These are phyloP conservation scores for Papilio protenor DNA, from an alignment of 2,888 invertebrate species.

Conservation along the genomic window DNA sequence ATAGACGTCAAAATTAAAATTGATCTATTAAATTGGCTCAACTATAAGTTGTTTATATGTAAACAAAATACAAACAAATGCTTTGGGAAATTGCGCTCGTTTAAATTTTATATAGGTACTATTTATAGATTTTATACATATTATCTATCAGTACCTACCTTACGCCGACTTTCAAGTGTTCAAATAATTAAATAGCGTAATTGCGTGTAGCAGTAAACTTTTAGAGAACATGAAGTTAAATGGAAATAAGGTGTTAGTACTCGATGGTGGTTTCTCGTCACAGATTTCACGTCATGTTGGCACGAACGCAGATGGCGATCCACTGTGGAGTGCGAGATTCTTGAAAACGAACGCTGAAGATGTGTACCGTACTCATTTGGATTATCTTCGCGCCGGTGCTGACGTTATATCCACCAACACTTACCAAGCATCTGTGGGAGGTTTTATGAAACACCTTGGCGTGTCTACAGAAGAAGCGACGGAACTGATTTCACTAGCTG, in stretches of 20 bases:
- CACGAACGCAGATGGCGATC: slow-evolving; percentile 90
- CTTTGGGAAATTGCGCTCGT: not conserved
- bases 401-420: slow-evolving; percentile 94
- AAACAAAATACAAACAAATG: not conserved
- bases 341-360: slow-evolving; percentile 90
- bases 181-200: not conserved
- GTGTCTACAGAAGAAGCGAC: slow-evolving; percentile 87
- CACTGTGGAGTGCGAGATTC: slow-evolving; percentile 94
- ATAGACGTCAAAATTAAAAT: no score
- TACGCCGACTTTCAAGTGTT: not conserved
- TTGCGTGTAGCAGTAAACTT: not conserved
- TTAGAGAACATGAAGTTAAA: slow-evolving; percentile 5
- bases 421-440: slow-evolving; percentile 92
- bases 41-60: not conserved
- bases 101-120: not conserved
- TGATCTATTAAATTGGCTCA: no score
- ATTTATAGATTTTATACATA: not conserved
- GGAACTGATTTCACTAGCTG: slow-evolving; percentile 88
- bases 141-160: not conserved
- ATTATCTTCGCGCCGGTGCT: slow-evolving; percentile 93
- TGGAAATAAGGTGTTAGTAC: slow-evolving; percentile 63
- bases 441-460: slow-evolving; percentile 89
- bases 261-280: slow-evolving; percentile 91
- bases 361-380: slow-evolving; percentile 90
- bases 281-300: slow-evolving; percentile 90